Percentiles rank a stretch among this genome's conserved stretches.
Conservation (phyloP, 2,797 vertebrate species). For the Manis javanica region DNA sequence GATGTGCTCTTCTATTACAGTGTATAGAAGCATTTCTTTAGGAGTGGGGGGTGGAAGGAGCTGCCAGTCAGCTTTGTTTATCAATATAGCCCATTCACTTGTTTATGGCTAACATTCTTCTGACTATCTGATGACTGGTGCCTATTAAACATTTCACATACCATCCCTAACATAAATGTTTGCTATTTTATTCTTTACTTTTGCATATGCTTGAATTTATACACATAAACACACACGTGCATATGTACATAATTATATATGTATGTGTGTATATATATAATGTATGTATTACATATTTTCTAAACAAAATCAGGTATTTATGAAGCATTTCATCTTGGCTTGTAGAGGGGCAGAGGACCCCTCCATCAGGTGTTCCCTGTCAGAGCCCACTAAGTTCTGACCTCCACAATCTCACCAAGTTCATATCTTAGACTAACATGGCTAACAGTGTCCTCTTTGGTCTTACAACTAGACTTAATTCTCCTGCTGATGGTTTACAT, state of each 20-base stretch:
- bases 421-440: neutral
- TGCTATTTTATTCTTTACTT: conserved; percentile 34
- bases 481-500: neutral
- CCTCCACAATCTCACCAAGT: neutral
- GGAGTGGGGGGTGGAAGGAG: neutral
- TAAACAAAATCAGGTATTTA: neutral
- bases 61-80: neutral
- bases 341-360: neutral
- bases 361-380: neutral
- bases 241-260: neutral
- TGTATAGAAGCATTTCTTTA: neutral
- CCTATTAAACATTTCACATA: conserved; percentile 2
- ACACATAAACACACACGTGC: neutral
- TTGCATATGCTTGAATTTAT: neutral
- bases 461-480: neutral
- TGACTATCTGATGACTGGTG: neutral
- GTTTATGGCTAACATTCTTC: neutral
- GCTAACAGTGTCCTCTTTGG: neutral
- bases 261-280: neutral
- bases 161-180: neutral
- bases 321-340: neutral
- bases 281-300: no score
- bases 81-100: neutral
- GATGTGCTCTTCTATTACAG: neutral
- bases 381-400: neutral